Conservation (phyloP, 2,113 vertebrate genomes). For the Variabilichromis moorii region DNA sequence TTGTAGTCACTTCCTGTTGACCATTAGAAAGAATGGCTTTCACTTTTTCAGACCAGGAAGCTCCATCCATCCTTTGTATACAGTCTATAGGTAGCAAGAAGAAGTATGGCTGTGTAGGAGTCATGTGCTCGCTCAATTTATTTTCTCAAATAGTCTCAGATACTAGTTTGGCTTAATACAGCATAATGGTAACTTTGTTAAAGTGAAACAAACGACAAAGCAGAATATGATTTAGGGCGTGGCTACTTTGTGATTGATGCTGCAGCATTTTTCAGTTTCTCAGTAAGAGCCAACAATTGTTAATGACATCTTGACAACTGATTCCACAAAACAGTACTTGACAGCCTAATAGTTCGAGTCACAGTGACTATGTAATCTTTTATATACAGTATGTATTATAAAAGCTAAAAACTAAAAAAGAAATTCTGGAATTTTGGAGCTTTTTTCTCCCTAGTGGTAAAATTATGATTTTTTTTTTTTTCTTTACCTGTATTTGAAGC, state of each 20-base stretch:
- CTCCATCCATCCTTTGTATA: background rate
- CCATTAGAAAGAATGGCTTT: background rate
- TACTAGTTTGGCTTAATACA: background rate
- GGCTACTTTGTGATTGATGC: background rate
- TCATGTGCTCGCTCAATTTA: background rate
- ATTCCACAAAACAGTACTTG: background rate
- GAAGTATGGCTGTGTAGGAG: background rate
- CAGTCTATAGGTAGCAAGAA: background rate
- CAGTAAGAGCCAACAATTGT: background rate
- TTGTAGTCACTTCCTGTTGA: background rate
- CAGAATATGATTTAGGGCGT: background rate
- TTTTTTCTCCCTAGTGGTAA: rapidly evolving
- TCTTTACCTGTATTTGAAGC: background rate
- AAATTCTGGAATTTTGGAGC: background rate
- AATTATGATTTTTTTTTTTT: background rate
- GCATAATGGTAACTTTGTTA: background rate
- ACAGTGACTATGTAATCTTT: rapidly evolving
- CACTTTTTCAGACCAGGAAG: background rate
- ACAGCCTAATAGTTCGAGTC: background rate
- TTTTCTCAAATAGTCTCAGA: background rate
- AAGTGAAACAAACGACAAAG: background rate
- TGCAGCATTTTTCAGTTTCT: background rate
- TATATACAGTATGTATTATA: background rate
- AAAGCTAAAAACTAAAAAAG: background rate
- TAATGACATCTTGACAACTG: background rate